Evolutionary conservation across 2,888 invertebrate genomes (phyloP).

Genomic region (Hoplodrina ambigua): DNA sequence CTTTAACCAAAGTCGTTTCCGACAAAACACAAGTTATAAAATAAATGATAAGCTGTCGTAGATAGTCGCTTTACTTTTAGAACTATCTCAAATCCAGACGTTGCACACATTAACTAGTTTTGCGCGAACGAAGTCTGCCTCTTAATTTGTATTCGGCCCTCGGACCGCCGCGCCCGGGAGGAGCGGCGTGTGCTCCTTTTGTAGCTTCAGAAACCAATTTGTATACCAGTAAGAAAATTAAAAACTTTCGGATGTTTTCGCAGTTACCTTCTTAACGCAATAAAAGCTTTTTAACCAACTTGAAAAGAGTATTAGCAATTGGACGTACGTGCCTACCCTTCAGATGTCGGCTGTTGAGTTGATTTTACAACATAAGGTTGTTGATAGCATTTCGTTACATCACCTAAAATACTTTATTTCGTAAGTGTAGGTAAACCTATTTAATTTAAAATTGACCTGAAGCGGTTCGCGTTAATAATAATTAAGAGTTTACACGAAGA

Average conservation of each 20-base stretch:
- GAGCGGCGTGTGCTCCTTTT: constrained; percentile 83
- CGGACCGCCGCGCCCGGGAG: constrained; percentile 75
- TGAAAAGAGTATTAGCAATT: constrained; percentile 54
- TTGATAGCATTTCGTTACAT: constrained; percentile 28
- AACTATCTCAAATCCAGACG: constrained; percentile 81
- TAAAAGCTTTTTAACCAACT: constrained; percentile 71
- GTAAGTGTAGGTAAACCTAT: constrained; percentile 32
- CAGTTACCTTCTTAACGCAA: constrained; percentile 75
- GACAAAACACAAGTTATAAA: constrained; percentile 60
- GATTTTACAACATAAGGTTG: constrained; percentile 50
- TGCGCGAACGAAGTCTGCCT: constrained; percentile 79
- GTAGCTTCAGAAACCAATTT: constrained; percentile 87
- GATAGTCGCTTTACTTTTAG: constrained; percentile 70
- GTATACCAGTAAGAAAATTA: constrained; percentile 87
- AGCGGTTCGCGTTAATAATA: constrained; percentile 52
- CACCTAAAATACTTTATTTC: constrained; percentile 13
- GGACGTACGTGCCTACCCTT: constrained; percentile 26
- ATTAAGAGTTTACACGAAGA: constrained; percentile 70
- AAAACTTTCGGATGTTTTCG: constrained; percentile 81
- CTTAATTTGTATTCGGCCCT: constrained; percentile 88
- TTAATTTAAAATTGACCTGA: constrained; percentile 42
- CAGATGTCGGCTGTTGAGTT: constrained; percentile 33
- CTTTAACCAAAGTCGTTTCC: constrained; percentile 9
- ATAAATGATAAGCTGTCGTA: constrained; percentile 68
- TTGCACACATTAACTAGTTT: constrained; percentile 85